These are phyloP conservation scores for Lonchura striata DNA, from an alignment of 2,113 vertebrate species.

Conservation along the genomic window DNA sequence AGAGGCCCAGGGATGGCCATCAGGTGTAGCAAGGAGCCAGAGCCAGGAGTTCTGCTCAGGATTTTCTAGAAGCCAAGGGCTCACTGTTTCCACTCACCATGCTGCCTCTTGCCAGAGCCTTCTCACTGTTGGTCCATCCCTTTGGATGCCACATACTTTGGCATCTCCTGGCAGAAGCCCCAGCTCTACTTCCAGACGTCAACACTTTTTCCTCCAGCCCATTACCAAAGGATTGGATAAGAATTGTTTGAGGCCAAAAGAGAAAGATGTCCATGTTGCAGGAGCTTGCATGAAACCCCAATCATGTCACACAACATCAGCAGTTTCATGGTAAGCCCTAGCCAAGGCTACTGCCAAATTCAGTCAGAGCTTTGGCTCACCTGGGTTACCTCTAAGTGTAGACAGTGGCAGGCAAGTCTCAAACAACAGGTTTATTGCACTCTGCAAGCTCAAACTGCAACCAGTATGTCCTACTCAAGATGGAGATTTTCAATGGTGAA, in stretches of 20 bases:
- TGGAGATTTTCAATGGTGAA: not conserved
- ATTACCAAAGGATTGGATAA: not conserved
- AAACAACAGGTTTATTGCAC: not conserved
- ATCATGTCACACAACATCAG: not conserved
- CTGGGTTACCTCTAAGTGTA: not conserved
- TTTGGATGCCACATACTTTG: not conserved
- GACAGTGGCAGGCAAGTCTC: not conserved
- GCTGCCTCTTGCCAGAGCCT: not conserved
- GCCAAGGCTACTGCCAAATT: not conserved
- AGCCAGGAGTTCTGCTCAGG: not conserved
- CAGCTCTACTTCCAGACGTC: not conserved
- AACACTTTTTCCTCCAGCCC: not conserved
- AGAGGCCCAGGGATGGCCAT: not conserved
- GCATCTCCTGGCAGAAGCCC: not conserved
- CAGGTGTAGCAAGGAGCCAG: not conserved
- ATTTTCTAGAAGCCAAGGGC: not conserved
- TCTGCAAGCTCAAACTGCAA: not conserved
- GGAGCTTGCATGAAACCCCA: not conserved
- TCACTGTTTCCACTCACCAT: not conserved
- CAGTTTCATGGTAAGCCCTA: not conserved
- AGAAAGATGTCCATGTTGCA: fast-evolving
- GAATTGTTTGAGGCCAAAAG: not conserved
- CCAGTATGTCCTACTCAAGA: not conserved
- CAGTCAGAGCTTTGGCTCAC: not conserved
- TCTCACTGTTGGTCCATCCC: not conserved